These are phyloP conservation scores for Chirona hameri DNA, from an alignment of 2,888 invertebrate species.

Conservation along the genomic window DNA sequence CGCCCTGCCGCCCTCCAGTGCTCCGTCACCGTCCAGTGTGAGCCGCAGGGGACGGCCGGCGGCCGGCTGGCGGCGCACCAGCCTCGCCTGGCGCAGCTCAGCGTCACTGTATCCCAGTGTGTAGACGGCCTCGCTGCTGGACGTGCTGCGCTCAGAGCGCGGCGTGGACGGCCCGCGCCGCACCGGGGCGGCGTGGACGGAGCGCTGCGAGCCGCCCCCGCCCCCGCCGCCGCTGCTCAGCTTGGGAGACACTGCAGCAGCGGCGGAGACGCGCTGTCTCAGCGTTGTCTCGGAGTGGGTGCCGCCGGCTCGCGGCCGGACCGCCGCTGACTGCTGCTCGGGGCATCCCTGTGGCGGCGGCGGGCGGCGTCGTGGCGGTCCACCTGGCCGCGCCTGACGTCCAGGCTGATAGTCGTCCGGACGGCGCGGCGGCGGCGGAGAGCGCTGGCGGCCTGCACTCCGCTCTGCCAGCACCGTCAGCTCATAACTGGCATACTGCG, in stretches of 20 bases:
- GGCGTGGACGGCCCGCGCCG: neutral
- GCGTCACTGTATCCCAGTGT: slow-evolving; percentile 11
- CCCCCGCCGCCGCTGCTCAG: no score
- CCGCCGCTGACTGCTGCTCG: neutral
- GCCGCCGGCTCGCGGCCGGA: neutral
- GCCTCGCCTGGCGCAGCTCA: slow-evolving; percentile 10
- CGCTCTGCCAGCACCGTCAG: neutral
- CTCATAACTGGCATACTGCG: neutral
- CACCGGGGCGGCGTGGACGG: neutral
- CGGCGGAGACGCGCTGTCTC: neutral
- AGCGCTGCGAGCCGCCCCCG: neutral
- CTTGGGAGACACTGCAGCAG: neutral
- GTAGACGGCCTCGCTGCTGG: slow-evolving; percentile 9
- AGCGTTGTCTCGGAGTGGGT: neutral
- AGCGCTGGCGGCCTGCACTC: neutral
- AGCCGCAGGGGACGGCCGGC: neutral
- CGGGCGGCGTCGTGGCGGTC: neutral
- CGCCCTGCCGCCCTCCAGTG: neutral
- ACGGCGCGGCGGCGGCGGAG: neutral
- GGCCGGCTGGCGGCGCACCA: neutral
- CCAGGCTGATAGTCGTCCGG: neutral
- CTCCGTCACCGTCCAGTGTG: slow-evolving; percentile 1
- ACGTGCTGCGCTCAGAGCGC: slow-evolving; percentile 1
- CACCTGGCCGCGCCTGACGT: neutral
- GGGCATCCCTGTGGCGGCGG: neutral